Evolutionary conservation across 2,113 vertebrate species (phyloP), one percentile per base, ranked within the genome.

Genomic region (Thomomys bottae): DNA sequence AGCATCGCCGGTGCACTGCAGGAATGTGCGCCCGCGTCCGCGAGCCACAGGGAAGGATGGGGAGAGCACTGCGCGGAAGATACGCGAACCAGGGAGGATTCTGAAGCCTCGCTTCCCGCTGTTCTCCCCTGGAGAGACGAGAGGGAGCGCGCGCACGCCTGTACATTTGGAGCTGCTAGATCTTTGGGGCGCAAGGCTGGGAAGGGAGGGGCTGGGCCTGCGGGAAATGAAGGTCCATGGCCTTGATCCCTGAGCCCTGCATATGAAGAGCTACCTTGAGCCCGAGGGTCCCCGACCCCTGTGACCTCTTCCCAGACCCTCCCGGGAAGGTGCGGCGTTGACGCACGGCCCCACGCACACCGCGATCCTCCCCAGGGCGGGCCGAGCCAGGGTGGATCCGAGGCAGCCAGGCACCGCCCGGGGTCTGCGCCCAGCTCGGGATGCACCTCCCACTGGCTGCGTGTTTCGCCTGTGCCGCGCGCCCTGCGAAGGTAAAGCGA

Each of bases 281-380:
- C 79, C 8, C 59, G 23, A 49, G 68, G 86, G 85, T 78, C 68
- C 67, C 1, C 38, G 91, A 79, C 84, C 83, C 86, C 54, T 12
- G 66, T 42, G 83, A 11, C 45, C 45, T 49, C 45, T 11, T 1
- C 45, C 54, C 80, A 38, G 42, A 59, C 73, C 32, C 49, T n/a
- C 57, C 34, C 3, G 36, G 78, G 83, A 92, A 85, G 92, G 34
- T 83, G 94, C 73, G 49, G 64, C 28, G 73, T 78, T 84, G 77
- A 57, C 42, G 61, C 85, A 81, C 49, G 59, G 38, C 59, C 88
- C 70, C 77, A 57, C 42, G 61, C 85, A 81, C 49, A 66, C 38
- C 59, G 85, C 70, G 82, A 78, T 82, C 79, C 70, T 87, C 64
- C 72, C 64, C 1, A 24, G 81, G 12, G n/a, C 59, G 30, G 61